A percentile compares a stretch with the other conserved stretches of the same genome.
Conservation (phyloP, 2,888 invertebrate species). For the Orthosia gracilis region DNA sequence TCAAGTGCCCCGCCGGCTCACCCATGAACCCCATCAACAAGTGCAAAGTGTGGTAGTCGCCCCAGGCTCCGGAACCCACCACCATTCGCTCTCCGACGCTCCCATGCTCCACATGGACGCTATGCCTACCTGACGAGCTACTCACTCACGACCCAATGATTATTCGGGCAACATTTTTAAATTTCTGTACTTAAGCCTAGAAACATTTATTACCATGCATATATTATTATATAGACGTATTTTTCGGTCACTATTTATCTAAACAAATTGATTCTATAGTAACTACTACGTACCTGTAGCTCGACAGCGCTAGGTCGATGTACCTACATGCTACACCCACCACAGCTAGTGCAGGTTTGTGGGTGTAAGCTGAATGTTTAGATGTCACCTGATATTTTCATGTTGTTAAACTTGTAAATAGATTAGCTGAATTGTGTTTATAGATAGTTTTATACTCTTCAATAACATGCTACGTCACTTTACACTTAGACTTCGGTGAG, state of each 20-base stretch:
- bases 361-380: constrained; percentile 70
- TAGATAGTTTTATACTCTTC: constrained; percentile 66
- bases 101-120: constrained; percentile 40
- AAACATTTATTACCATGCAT: constrained; percentile 41
- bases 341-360: constrained; percentile 46
- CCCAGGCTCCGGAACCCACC: not conserved
- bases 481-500: constrained; percentile 72
- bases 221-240: constrained; percentile 50
- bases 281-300: constrained; percentile 46
- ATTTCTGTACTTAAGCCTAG: constrained; percentile 58
- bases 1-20: constrained; percentile 95
- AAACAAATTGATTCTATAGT: constrained; percentile 45
- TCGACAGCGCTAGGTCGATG: constrained; percentile 56
- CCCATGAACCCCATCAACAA: constrained; percentile 98
- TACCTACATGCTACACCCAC: constrained; percentile 32
- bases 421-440: constrained; percentile 74
- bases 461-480: constrained; percentile 59
- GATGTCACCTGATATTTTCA: constrained; percentile 73
- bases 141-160: constrained; percentile 38
- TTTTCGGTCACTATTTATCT: constrained; percentile 54
- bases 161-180: constrained; percentile 34
- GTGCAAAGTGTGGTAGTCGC: constrained; percentile 96
- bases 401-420: constrained; percentile 81
- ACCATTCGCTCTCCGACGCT: constrained; percentile 40
- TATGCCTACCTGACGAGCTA: constrained; percentile 62